These are phyloP conservation scores for Drymodes brunneopygia DNA, from an alignment of 2,113 vertebrate genomes.

Conservation along the genomic window DNA sequence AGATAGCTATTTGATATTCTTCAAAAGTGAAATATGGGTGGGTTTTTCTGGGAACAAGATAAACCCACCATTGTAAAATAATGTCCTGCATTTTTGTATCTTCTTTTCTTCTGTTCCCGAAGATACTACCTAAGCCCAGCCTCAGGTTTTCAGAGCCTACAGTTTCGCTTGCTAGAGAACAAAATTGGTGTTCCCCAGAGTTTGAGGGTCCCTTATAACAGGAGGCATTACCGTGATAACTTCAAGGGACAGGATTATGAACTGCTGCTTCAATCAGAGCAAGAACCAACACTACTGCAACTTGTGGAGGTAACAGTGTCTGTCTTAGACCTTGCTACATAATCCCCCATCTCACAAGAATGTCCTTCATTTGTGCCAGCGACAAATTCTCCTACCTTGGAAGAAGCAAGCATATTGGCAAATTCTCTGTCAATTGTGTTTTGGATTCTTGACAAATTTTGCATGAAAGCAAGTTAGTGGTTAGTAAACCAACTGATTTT, in stretches of 20 bases:
- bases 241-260: slow-evolving; percentile 86
- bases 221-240: slow-evolving; percentile 89
- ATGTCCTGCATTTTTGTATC: background rate
- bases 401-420: background rate
- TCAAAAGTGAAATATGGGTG: background rate
- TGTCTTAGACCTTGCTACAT: background rate
- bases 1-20: background rate
- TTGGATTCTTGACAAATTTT: background rate
- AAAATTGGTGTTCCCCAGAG: slow-evolving; percentile 91
- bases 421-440: background rate
- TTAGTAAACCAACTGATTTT: background rate
- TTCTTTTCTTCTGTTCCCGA: background rate
- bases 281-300: slow-evolving; percentile 84
- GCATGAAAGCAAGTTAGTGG: background rate
- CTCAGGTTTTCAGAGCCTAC: slow-evolving; percentile 95
- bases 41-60: background rate
- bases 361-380: background rate
- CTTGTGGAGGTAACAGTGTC: slow-evolving; percentile 83
- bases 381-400: background rate
- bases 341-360: background rate
- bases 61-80: background rate
- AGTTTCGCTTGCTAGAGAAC: slow-evolving; percentile 93
- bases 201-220: slow-evolving; percentile 90
- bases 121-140: slow-evolving; percentile 89
- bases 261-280: slow-evolving; percentile 80